A percentile compares a stretch with the other conserved stretches of the same genome.
Conservation (phyloP, 2,113 vertebrate species). For the Microtus ochrogaster region DNA sequence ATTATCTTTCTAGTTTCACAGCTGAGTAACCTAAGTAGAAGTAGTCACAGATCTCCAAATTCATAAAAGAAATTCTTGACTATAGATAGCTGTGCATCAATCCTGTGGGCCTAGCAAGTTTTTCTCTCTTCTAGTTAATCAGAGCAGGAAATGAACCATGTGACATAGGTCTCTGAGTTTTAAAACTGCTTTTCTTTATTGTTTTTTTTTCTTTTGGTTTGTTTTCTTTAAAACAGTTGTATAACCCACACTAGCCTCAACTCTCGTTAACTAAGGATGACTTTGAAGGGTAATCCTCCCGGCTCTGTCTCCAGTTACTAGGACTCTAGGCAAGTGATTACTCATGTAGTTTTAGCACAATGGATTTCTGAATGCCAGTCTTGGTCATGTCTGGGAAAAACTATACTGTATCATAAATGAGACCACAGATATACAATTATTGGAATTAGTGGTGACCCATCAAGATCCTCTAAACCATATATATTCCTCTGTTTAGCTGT, state of each 20-base stretch:
- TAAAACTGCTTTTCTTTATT: not conserved
- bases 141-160: too few species aligned
- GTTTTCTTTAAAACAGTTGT: not conserved
- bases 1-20: not conserved
- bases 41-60: not conserved
- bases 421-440: rapidly evolving
- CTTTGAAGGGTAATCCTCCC: not conserved
- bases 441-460: not conserved
- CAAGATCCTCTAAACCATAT: not conserved
- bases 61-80: not conserved
- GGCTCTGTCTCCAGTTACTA: not conserved
- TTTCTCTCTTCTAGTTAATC: not conserved
- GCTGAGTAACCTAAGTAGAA: not conserved
- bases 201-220: not conserved
- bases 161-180: not conserved
- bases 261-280: not conserved
- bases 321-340: not conserved
- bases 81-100: not conserved
- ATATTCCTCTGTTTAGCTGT: not conserved
- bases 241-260: not conserved
- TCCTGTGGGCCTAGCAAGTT: not conserved
- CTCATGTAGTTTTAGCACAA: not conserved
- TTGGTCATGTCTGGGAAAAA: not conserved
- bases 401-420: rapidly evolving
- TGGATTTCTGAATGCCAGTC: not conserved